phyloP scores from a whole-genome alignment of 2,113 vertebrate species.

The Embiotoca jacksoni region DNA sequence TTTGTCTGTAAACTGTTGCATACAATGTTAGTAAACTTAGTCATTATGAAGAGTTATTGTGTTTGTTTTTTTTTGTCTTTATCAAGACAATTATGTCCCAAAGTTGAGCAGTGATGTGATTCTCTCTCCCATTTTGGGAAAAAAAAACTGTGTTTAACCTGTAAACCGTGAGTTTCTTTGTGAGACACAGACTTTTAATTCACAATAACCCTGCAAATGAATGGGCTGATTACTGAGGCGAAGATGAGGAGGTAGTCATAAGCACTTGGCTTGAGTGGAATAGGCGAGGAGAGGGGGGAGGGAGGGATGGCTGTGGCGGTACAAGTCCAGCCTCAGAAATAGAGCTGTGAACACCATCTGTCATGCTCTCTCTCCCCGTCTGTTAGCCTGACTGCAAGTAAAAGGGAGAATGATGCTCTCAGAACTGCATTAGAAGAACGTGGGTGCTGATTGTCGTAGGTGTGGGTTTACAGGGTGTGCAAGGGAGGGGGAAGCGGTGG shows the following conservation, averaged over 20 bases:
- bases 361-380: conserved; percentile 86
- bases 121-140: conserved; percentile 6
- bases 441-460: conserved; percentile 84
- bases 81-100: conserved; percentile 6
- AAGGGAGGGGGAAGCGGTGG: conserved; percentile 64
- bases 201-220: conserved; percentile 83
- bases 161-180: conserved; percentile 60
- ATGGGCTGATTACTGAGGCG: conserved; percentile 80
- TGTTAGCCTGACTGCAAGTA: conserved; percentile 84
- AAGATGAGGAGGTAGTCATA: conserved; percentile 79
- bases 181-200: conserved; percentile 76
- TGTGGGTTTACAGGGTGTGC: conserved; percentile 82
- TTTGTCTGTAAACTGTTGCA: background rate
- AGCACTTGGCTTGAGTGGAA: conserved; percentile 83
- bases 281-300: conserved; percentile 54
- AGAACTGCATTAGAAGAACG: conserved; percentile 79
- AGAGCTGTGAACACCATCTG: conserved; percentile 90
- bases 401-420: conserved; percentile 81
- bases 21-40: background rate
- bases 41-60: conserved; percentile 10
- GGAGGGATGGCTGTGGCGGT: conserved; percentile 78
- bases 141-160: conserved; percentile 61
- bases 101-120: conserved; percentile 13
- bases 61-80: conserved; percentile 3
- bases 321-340: conserved; percentile 90